Evolutionary conservation across 2,797 vertebrate genomes (phyloP).

Genomic region (Microhierax caerulescens): DNA sequence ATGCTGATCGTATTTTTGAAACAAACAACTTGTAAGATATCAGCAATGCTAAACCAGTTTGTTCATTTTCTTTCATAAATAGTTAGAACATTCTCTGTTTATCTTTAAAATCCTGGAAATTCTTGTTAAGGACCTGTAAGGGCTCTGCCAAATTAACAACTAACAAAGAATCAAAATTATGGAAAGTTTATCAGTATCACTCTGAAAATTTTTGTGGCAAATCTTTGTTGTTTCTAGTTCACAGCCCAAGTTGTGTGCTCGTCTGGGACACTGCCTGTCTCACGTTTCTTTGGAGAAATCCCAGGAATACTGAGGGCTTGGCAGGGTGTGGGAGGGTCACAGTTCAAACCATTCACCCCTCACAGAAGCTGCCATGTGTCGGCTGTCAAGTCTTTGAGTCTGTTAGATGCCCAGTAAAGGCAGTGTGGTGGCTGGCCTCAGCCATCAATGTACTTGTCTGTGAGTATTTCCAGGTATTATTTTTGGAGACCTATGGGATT

Average conservation of each 20-base stretch:
- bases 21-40: neutral
- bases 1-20: neutral
- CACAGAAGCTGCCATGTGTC: neutral
- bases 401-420: neutral
- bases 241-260: neutral
- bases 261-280: neutral
- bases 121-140: neutral
- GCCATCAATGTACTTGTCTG: accelerated
- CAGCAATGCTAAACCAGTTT: neutral
- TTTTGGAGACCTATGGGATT: neutral
- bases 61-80: neutral
- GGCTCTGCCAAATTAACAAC: neutral
- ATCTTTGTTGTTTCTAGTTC: neutral
- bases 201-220: neutral
- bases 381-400: neutral
- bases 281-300: accelerated
- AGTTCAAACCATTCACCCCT: neutral
- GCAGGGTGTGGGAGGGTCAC: accelerated
- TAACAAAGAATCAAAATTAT: neutral
- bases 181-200: neutral
- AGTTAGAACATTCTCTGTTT: neutral
- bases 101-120: neutral
- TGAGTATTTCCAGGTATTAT: neutral
- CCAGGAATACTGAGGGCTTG: neutral
- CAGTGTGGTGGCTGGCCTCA: accelerated